Evolutionary conservation across 2,113 vertebrate genomes (phyloP).

Genomic region (Microcebus ravelobensis): DNA sequence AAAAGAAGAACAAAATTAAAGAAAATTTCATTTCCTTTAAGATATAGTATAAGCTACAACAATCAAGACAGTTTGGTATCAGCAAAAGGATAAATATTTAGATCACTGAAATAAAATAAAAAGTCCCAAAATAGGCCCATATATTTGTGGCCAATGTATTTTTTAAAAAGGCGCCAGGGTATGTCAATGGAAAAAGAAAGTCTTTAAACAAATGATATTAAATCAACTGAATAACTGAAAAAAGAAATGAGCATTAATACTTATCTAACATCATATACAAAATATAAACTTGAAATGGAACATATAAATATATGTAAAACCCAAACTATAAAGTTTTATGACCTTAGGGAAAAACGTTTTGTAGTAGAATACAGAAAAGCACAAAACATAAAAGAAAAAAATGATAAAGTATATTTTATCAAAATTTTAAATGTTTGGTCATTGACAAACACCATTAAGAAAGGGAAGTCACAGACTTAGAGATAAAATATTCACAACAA

Average conservation of each 20-base stretch:
- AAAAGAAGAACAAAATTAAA: not conserved
- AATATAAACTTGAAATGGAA: not conserved
- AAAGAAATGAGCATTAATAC: not conserved
- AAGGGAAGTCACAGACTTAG: not conserved
- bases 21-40: not conserved
- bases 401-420: not conserved
- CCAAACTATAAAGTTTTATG: not conserved
- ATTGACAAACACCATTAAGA: not conserved
- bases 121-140: not conserved
- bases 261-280: not conserved
- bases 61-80: not conserved
- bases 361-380: not conserved
- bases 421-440: not conserved
- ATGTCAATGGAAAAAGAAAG: not conserved
- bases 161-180: not conserved
- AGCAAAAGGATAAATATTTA: not conserved
- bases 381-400: not conserved
- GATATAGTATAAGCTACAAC: not conserved
- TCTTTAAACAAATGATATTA: not conserved
- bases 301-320: not conserved
- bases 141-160: not conserved
- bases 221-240: not conserved
- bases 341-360: not conserved
- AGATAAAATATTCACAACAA: not conserved
- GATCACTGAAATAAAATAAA: not conserved